A percentile compares a stretch with the other conserved stretches of the same genome.
Evolutionary conservation across 2,888 invertebrate genomes (phyloP).

Genomic region (Trimorus sp.): DNA sequence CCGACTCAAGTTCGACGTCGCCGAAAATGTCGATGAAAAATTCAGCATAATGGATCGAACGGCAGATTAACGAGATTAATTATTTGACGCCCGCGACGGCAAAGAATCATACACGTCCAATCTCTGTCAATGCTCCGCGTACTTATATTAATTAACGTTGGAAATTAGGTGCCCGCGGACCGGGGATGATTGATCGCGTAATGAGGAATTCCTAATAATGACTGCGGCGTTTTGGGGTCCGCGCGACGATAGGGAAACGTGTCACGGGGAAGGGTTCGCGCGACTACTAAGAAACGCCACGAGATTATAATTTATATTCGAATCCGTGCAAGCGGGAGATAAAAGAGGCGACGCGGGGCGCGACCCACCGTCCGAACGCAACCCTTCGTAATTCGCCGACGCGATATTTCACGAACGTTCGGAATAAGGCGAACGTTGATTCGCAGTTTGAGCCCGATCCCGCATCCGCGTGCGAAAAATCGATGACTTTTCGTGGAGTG

Average conservation of each 20-base stretch:
- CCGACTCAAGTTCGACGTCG: background rate
- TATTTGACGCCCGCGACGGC: slow-evolving; percentile 11
- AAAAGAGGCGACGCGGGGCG: slow-evolving; percentile 71
- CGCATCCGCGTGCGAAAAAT: slow-evolving; percentile 2
- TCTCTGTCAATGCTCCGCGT: slow-evolving; percentile 64
- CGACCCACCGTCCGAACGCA: slow-evolving; percentile 71
- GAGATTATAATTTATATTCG: slow-evolving; percentile 82
- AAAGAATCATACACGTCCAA: slow-evolving; percentile 55
- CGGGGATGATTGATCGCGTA: slow-evolving; percentile 80
- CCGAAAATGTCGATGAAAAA: background rate
- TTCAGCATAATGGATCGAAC: slow-evolving; percentile 12
- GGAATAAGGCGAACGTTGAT: slow-evolving; percentile 35
- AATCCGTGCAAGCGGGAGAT: slow-evolving; percentile 79
- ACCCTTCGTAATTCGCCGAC: slow-evolving; percentile 74
- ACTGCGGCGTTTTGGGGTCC: slow-evolving; percentile 74
- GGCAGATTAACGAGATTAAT: slow-evolving; percentile 27
- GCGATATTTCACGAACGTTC: slow-evolving; percentile 54
- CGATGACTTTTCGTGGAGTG: background rate
- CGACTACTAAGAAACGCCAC: slow-evolving; percentile 81
- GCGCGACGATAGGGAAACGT: slow-evolving; percentile 63
- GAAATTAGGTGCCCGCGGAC: slow-evolving; percentile 78
- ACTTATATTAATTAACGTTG: slow-evolving; percentile 79
- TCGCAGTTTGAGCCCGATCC: slow-evolving; percentile 6
- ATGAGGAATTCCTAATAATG: slow-evolving; percentile 81
- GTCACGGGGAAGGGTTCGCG: slow-evolving; percentile 65